These are phyloP conservation scores for Drosophila gaucha DNA, from an alignment of 2,888 invertebrate genomes.

Conservation along the genomic window DNA sequence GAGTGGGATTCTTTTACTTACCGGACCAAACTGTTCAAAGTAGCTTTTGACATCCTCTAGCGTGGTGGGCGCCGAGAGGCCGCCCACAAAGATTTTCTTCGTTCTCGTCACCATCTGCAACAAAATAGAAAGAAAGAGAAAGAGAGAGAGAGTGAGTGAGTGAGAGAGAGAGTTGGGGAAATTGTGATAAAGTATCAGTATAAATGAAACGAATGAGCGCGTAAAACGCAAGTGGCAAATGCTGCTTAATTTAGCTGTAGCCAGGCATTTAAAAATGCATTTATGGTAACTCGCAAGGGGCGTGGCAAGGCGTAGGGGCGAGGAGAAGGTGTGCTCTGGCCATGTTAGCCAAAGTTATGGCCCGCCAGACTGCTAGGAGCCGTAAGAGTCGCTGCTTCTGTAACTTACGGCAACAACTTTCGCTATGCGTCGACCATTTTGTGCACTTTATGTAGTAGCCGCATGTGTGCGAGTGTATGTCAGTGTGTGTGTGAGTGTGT, in stretches of 20 bases:
- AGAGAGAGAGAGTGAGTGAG: neutral
- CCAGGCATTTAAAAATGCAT: constrained; percentile 72
- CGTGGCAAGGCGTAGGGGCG: neutral
- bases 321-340: too few relatives aligned
- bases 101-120: constrained; percentile 99
- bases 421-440: constrained; percentile 74
- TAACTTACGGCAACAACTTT: constrained; percentile 73
- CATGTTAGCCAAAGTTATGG: constrained; percentile 60
- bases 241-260: constrained; percentile 56
- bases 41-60: constrained; percentile 99
- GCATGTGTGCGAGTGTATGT: constrained; percentile 22
- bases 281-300: constrained; percentile 40
- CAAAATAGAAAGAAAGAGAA: neutral
- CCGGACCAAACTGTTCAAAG: constrained; percentile 99
- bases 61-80: constrained; percentile 99
- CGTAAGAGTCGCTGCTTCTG: constrained; percentile 49
- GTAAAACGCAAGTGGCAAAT: constrained; percentile 44
- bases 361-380: constrained; percentile 55
- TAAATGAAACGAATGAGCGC: constrained; percentile 43
- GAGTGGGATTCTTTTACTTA: constrained; percentile 89
- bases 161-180: constrained; percentile 12
- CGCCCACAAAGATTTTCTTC: constrained; percentile 99
- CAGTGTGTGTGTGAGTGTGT: constrained; percentile 48
- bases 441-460: constrained; percentile 70
- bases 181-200: constrained; percentile 25